A percentile compares a stretch with the other conserved stretches of the same genome.
Conservation (phyloP, 2,797 vertebrate genomes). For the Enoplosus armatus region DNA sequence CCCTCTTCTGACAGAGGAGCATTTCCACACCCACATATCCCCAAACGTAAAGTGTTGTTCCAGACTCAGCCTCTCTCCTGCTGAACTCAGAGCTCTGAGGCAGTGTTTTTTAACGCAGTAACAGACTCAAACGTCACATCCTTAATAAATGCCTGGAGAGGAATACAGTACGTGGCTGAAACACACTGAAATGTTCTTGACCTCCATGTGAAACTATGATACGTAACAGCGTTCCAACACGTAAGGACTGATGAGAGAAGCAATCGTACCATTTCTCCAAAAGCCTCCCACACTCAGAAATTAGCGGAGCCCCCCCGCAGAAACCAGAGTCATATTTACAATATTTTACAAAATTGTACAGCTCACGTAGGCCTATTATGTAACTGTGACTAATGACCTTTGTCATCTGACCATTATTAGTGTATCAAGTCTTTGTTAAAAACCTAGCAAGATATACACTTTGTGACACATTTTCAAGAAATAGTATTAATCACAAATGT, state of each 20-base stretch:
- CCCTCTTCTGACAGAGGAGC: slow-evolving; percentile 46
- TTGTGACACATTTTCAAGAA: slow-evolving; percentile 87
- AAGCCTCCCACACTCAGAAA: slow-evolving; percentile 60
- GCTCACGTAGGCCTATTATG: slow-evolving; percentile 80
- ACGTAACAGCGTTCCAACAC: slow-evolving; percentile 70
- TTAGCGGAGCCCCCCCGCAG: slow-evolving; percentile 41
- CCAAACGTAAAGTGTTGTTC: slow-evolving; percentile 45
- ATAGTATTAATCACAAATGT: slow-evolving; percentile 85
- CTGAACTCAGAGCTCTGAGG: slow-evolving; percentile 37
- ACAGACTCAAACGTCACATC: slow-evolving; percentile 33
- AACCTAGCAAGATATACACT: slow-evolving; percentile 95
- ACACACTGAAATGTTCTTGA: slow-evolving; percentile 51
- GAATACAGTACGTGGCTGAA: slow-evolving; percentile 28
- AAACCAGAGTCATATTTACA: slow-evolving; percentile 94
- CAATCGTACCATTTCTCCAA: slow-evolving; percentile 48
- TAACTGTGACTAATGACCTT: slow-evolving; percentile 82
- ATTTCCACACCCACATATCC: slow-evolving; percentile 48
- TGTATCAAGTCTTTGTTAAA: slow-evolving; percentile 84
- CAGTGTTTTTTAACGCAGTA: slow-evolving; percentile 39
- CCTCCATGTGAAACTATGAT: slow-evolving; percentile 60
- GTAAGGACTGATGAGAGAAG: slow-evolving; percentile 45
- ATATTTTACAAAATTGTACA: slow-evolving; percentile 95
- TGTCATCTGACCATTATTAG: slow-evolving; percentile 80
- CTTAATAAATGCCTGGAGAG: slow-evolving; percentile 44
- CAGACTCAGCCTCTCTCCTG: slow-evolving; percentile 42